Conservation (phyloP, 1,140 invertebrate genomes). For the Formica selysi region DNA sequence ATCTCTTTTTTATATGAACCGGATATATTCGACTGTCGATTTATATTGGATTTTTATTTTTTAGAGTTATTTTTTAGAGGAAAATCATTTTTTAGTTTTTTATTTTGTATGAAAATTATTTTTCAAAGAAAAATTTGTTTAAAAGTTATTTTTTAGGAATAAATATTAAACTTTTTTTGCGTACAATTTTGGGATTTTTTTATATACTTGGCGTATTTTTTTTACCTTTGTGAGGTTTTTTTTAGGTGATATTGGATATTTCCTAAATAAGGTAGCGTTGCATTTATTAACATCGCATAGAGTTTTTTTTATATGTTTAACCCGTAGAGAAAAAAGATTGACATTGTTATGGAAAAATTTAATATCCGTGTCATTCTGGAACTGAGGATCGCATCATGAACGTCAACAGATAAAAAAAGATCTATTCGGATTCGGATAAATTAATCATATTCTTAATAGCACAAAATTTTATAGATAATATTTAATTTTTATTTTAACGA, state of each 20-base stretch:
- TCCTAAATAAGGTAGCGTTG: conserved; percentile 41
- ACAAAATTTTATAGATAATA: neutral
- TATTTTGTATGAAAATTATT: no score
- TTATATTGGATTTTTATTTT: neutral
- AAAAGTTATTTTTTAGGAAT: no score
- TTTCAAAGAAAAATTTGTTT: no score
- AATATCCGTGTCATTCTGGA: conserved; percentile 6
- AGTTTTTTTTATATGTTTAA: neutral
- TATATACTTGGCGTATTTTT: no score
- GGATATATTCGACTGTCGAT: conserved; percentile 9
- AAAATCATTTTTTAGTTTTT: no score
- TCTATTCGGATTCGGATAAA: neutral
- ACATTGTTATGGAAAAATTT: conserved; percentile 22
- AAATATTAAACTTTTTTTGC: no score
- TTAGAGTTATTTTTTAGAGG: no score
- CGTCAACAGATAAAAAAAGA: neutral
- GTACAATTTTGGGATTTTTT: no score
- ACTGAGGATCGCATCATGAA: neutral
- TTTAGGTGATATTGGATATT: neutral
- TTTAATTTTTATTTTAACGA: neutral
- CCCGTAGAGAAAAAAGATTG: neutral
- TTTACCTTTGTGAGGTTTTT: no score
- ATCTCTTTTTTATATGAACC: neutral
- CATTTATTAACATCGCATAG: conserved; percentile 25
- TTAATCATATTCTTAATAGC: neutral